phyloP scores from a whole-genome alignment of 2,888 invertebrate species.

The Mycalesis mineus region DNA sequence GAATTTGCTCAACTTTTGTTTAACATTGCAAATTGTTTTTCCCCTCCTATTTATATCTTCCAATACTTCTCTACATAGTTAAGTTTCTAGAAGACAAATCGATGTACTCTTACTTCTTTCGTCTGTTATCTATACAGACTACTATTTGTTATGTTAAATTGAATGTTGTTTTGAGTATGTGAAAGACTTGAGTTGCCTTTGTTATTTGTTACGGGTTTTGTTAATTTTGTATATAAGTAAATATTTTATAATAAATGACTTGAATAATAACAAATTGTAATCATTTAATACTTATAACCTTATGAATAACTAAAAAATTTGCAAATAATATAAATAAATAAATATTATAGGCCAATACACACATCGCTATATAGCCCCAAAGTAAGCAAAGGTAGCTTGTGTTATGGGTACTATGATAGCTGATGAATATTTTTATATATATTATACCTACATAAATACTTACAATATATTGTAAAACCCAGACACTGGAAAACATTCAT shows the following conservation, averaged over 20 bases:
- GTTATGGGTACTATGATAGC: too few species aligned
- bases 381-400: too few species aligned
- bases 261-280: too few species aligned
- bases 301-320: too few species aligned
- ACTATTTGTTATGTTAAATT: conserved; percentile 20
- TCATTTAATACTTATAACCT: too few species aligned
- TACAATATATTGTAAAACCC: too few species aligned
- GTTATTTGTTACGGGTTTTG: conserved; percentile 35
- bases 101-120: background rate
- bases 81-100: conserved; percentile 19
- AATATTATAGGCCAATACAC: too few species aligned
- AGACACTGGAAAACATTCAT: too few species aligned
- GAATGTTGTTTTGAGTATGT: conserved; percentile 12
- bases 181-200: conserved; percentile 20
- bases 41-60: conserved; percentile 12
- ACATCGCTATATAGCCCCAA: too few species aligned
- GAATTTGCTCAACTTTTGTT: conserved; percentile 15
- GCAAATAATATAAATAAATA: too few species aligned
- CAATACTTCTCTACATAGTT: conserved; percentile 18
- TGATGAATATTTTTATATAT: too few species aligned
- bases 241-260: conserved; percentile 24
- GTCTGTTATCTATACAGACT: conserved; percentile 3
- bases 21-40: conserved; percentile 20
- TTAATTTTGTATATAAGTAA: conserved; percentile 33
- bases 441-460: too few species aligned